These are phyloP conservation scores for Drosophila mimica DNA, from an alignment of 2,888 invertebrate genomes.

Conservation along the genomic window DNA sequence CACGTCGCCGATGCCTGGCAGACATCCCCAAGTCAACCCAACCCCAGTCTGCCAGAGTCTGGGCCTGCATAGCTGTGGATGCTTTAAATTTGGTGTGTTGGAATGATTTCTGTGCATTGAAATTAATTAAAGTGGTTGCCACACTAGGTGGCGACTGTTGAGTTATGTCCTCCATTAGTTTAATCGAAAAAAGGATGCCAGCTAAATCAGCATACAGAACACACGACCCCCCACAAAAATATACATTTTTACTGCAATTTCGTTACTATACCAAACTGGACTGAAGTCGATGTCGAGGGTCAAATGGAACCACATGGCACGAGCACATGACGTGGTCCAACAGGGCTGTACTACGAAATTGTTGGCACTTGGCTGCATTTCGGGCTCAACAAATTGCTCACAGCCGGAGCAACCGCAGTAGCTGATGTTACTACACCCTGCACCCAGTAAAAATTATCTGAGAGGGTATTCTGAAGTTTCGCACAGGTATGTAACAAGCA, in stretches of 20 bases:
- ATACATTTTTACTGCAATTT: conserved; percentile 30
- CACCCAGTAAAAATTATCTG: not conserved
- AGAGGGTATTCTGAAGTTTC: not conserved
- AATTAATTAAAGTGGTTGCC: conserved; percentile 61
- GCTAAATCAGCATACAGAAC: conserved; percentile 31
- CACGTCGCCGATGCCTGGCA: conserved; percentile 47
- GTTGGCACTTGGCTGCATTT: conserved; percentile 61
- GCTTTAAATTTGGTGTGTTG: conserved; percentile 8
- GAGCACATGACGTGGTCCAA: conserved; percentile 34
- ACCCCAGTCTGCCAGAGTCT: conserved; percentile 9
- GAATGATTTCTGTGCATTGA: conserved; percentile 34
- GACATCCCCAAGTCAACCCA: conserved; percentile 33
- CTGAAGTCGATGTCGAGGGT: conserved; percentile 7
- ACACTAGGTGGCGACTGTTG: conserved; percentile 29
- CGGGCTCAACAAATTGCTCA: conserved; percentile 57
- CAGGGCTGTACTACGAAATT: conserved; percentile 34
- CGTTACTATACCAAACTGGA: conserved; percentile 29
- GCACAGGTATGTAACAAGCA: not conserved
- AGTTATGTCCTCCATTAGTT: conserved; percentile 70
- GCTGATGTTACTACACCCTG: conserved; percentile 16
- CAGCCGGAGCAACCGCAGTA: conserved; percentile 28
- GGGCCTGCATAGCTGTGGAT: conserved; percentile 13
- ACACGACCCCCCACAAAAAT: conserved; percentile 12
- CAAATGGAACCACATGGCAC: conserved; percentile 40
- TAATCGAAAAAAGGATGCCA: conserved; percentile 58